phyloP scores from a whole-genome alignment of 1,140 invertebrate species.

The Penaeus chinensis region DNA sequence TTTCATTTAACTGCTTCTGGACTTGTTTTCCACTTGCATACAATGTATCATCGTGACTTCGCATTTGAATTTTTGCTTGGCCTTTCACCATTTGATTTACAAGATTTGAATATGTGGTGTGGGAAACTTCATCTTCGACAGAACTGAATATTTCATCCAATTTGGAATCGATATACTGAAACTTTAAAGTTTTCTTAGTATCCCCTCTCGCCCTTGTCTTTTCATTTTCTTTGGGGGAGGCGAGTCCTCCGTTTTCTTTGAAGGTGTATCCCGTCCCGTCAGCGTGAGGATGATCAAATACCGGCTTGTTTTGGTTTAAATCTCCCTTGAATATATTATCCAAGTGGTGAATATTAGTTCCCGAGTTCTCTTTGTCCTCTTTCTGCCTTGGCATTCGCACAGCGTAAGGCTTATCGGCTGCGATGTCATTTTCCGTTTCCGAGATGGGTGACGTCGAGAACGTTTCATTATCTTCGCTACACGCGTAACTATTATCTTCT shows the following conservation, averaged over 20 bases:
- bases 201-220: background rate
- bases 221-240: constrained; percentile 13
- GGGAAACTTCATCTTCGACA: constrained; percentile 15
- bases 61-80: too few relatives aligned
- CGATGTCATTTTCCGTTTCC: too few relatives aligned
- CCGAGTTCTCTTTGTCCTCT: too few relatives aligned
- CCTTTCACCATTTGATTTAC: background rate
- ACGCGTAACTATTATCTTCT: too few relatives aligned
- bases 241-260: constrained; percentile 23
- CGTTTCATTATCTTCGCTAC: too few relatives aligned
- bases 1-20: constrained; percentile 17
- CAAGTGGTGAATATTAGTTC: too few relatives aligned
- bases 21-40: too few relatives aligned
- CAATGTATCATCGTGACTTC: too few relatives aligned
- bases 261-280: background rate
- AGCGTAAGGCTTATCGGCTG: too few relatives aligned
- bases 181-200: constrained; percentile 5
- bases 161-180: constrained; percentile 27
- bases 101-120: background rate
- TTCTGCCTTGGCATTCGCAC: too few relatives aligned
- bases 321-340: too few relatives aligned
- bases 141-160: constrained; percentile 44
- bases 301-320: background rate
- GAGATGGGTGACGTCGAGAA: too few relatives aligned
- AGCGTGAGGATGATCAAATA: background rate